phyloP scores from a whole-genome alignment of 2,113 vertebrate species.

The Cebidichthys violaceus region DNA sequence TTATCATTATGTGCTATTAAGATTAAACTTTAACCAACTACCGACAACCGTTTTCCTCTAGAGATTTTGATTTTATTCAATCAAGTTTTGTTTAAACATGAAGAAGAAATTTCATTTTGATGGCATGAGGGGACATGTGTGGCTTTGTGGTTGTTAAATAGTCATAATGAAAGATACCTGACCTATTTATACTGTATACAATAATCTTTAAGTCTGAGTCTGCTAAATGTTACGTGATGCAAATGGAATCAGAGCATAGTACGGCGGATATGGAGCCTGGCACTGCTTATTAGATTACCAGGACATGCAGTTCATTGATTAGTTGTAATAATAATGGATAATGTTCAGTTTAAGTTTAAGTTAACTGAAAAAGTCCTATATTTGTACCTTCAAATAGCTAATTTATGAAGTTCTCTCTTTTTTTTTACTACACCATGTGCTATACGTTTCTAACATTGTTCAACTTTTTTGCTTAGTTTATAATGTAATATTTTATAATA shows the following conservation, averaged over 20 bases:
- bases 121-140: background rate
- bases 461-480: no score
- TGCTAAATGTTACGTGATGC: conserved; percentile 54
- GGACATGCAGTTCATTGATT: conserved; percentile 55
- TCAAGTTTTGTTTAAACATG: conserved; percentile 8
- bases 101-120: background rate
- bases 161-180: conserved; percentile 30
- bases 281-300: conserved; percentile 59
- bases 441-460: no score
- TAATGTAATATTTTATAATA: no score
- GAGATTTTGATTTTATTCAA: background rate
- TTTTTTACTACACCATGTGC: no score
- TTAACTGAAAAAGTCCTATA: no score
- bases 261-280: conserved; percentile 19
- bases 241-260: conserved; percentile 45
- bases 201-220: no score
- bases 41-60: background rate
- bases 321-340: conserved; percentile 55
- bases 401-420: no score
- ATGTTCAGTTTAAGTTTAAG: conserved; percentile 55
- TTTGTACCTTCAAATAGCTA: no score
- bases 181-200: conserved; percentile 35
- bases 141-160: background rate
- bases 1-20: background rate
- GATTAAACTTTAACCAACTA: no score